Conservation (phyloP, 2,113 vertebrate species). For the Sarotherodon lohbergeri region DNA sequence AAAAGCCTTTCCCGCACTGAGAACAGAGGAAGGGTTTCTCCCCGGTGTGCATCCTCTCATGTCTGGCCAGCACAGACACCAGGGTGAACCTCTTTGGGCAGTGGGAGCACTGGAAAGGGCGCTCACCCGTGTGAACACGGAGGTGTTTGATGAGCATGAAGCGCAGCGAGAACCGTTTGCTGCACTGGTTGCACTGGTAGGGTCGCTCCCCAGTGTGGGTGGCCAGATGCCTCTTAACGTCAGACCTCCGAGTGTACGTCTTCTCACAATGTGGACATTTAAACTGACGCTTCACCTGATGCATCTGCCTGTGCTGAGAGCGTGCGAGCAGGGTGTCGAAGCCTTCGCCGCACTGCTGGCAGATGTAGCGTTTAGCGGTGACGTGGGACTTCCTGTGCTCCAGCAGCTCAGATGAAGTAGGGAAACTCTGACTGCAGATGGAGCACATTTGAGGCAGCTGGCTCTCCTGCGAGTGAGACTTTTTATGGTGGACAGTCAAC, state of each 20-base stretch:
- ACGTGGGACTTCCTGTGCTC: constrained; percentile 63
- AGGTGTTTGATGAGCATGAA: constrained; percentile 71
- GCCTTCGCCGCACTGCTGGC: constrained; percentile 60
- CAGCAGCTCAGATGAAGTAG: constrained; percentile 28
- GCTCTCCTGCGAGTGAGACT: constrained; percentile 34
- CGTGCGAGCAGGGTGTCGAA: constrained; percentile 65
- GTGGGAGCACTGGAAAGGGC: constrained; percentile 65
- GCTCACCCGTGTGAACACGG: constrained; percentile 60
- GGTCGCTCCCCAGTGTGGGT: constrained; percentile 69
- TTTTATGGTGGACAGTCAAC: constrained; percentile 64
- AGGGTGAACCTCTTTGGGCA: constrained; percentile 70
- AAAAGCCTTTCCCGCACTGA: constrained; percentile 76
- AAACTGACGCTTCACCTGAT: constrained; percentile 56
- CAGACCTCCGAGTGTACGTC: constrained; percentile 64
- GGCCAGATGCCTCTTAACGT: constrained; percentile 67
- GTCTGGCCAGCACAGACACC: constrained; percentile 62
- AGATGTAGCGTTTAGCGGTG: constrained; percentile 48
- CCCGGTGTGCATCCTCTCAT: constrained; percentile 73
- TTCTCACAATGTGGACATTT: constrained; percentile 73
- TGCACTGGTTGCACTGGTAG: constrained; percentile 64
- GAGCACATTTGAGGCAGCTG: constrained; percentile 73
- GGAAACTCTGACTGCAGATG: constrained; percentile 62
- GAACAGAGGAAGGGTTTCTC: constrained; percentile 74
- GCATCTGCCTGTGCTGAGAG: constrained; percentile 63
- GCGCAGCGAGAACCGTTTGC: constrained; percentile 66